Percentiles rank a stretch among this genome's conserved stretches.
phyloP scores from a whole-genome alignment of 2,797 vertebrate species.

The Sternarchorhynchus goeldii region DNA sequence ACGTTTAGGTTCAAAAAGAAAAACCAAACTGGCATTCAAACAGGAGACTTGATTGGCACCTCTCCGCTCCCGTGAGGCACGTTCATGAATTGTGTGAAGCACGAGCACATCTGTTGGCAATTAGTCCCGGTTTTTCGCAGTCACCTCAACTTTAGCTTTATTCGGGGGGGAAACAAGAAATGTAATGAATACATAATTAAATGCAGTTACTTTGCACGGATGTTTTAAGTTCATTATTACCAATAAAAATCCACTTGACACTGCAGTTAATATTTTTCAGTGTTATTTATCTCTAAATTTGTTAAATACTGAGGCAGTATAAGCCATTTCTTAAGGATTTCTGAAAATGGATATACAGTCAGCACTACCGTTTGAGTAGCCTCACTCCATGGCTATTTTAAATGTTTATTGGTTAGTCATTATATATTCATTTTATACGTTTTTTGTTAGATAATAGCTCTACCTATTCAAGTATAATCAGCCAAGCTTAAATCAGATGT shows the following conservation, averaged over 20 bases:
- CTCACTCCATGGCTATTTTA: too few species aligned
- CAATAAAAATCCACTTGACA: neutral
- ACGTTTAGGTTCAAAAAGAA: constrained; percentile 8
- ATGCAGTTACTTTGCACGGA: constrained; percentile 58
- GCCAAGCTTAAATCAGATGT: constrained; percentile 46
- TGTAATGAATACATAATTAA: constrained; percentile 64
- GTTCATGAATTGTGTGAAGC: constrained; percentile 44
- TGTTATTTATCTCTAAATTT: neutral
- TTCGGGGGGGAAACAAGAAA: constrained; percentile 60
- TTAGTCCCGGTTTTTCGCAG: constrained; percentile 63
- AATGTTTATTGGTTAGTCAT: neutral
- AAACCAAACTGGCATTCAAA: constrained; percentile 1
- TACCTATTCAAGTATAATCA: neutral
- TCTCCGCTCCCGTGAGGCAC: constrained; percentile 11
- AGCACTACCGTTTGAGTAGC: too few species aligned
- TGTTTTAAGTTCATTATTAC: constrained; percentile 56
- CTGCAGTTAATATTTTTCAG: constrained; percentile 5
- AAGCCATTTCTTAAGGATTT: too few species aligned
- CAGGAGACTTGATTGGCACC: constrained; percentile 7
- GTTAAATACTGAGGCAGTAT: neutral
- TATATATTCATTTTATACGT: neutral
- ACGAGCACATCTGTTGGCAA: constrained; percentile 66
- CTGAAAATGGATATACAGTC: too few species aligned
- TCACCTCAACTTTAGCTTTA: constrained; percentile 63
- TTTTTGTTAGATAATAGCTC: constrained; percentile 16